Base-by-base conservation (phyloP, 2,113 vertebrate species). In the Salvelinus alpinus region DNA sequence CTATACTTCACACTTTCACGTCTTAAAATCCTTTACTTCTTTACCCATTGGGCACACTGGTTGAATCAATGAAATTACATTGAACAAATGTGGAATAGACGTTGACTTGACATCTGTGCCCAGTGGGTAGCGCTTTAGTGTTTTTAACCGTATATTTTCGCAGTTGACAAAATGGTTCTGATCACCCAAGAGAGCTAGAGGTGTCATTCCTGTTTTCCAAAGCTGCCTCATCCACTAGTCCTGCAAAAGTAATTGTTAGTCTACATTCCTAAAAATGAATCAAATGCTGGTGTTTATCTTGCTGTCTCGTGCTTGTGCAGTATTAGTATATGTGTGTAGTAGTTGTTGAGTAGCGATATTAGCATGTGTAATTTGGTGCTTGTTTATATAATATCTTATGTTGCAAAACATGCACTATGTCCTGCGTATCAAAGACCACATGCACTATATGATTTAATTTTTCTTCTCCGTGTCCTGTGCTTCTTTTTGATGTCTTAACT, bases 391-490 rank as follows among this genome's bases (percentile, higher is more conserved):
- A 66, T 85, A 79, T 88, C 78, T 87, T 87, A 73, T 88, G 78
- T 88, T 88, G 86, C 85, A 82, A 87, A 90, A 84, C 76, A 87
- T 91, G 89, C 88, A 89, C 88, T 89, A 90, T 80, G 87, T 90
- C 83, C 84, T 84, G 79, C 80, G 76, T 87, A 78, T 75, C 75
- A 67, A 86, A 88, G 83, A 91, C 88, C 73, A 80, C 80, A 72
- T 87, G 84, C 74, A 75, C 81, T 82, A 86, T 87, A 83, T 87
- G 82, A 83, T 83, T 64, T 51, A 72, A 24, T 71, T 85, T 69
- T 67, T 86, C 82, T 70, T 84, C 80, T 82, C 81, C 79, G 76
- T 84, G 83, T 89, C 76, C 72, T 75, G 78, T 80, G 83, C 78
- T 86, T 87, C 79, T 76, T 71, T 88, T 84, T 78, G 68, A 81